These are phyloP conservation scores for Drosophila bipectinata DNA, from an alignment of 1,140 invertebrate species.

Conservation along the genomic window DNA sequence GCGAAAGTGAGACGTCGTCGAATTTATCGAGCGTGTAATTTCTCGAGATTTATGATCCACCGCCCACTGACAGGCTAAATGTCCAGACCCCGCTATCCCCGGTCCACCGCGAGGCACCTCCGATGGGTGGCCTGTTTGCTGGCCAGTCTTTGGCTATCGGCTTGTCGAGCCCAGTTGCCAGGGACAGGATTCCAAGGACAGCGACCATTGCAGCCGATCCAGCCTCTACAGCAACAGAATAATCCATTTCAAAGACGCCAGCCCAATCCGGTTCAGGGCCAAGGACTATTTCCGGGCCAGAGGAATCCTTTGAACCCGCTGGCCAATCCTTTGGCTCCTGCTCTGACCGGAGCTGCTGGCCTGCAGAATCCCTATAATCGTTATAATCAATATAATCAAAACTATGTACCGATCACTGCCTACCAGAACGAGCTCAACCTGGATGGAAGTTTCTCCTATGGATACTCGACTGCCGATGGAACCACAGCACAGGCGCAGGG, in stretches of 20 bases:
- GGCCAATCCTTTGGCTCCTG: constrained; percentile 37
- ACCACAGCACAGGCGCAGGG: constrained; percentile 87
- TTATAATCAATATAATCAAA: constrained; percentile 69
- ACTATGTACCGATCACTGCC: constrained; percentile 85
- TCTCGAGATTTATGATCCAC: constrained; percentile 70
- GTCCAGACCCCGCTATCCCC: constrained; percentile 21
- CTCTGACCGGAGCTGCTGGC: constrained; percentile 28
- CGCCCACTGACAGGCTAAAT: constrained; percentile 62
- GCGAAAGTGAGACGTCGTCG: constrained; percentile 59
- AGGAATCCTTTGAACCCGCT: constrained; percentile 53
- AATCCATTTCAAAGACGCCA: constrained; percentile 60
- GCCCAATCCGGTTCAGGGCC: constrained; percentile 46
- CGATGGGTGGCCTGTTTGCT: constrained; percentile 36
- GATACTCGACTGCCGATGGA: constrained; percentile 87
- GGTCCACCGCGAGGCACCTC: constrained; percentile 28
- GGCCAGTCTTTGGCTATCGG: constrained; percentile 31
- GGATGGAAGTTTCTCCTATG: constrained; percentile 85
- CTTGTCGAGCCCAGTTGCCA: constrained; percentile 52
- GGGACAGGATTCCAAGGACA: constrained; percentile 63
- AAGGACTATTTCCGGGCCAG: constrained; percentile 64
- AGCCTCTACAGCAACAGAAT: constrained; percentile 47
- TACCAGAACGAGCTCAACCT: constrained; percentile 87
- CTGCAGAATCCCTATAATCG: constrained; percentile 54
- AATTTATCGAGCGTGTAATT: constrained; percentile 81
- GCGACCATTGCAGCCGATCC: constrained; percentile 47